Evolutionary conservation across 2,888 invertebrate species (phyloP), one percentile per base, ranked within the genome.

Genomic region (Fabriciana adippe): DNA sequence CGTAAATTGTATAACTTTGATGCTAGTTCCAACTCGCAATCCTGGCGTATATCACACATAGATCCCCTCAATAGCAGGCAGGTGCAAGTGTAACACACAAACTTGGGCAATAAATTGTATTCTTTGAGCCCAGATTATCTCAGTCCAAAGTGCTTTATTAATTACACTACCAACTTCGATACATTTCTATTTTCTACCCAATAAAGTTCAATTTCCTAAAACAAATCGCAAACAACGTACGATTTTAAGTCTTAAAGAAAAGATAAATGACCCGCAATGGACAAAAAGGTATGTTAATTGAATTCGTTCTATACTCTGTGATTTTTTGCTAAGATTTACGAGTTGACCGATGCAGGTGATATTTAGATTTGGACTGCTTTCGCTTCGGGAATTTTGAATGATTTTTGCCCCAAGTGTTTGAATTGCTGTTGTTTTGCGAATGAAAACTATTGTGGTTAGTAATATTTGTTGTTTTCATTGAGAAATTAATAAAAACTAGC

Each of bases 61-160:
- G 56, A 51, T 56, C 56, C 54, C 61, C 54, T 41, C 26, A 59
- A 59, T 26, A 48, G 59, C 59, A 59, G 59, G 59, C 59, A 59
- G 59, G 59, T 59, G 59, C 48, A 59, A 45, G n/a, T 59, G 48
- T 48, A 26, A 48, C 48, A 59, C 57, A 57, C 59, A 65, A 70
- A 65, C 67, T 68, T 67, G 75, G 76, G 76, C 75, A 71, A 72
- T 72, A 72, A 70, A 72, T 72, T 66, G 67, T 70, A 72, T 70
- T 72, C 70, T 64, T 69, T 65, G 60, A 67, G 67, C 68, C 72
- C 72, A 76, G 78, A 75, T 81, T 79, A 82, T 77, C 81, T 75
- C 66, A 72, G 71, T 70, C 75, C 73, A 73, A 63, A 69, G 69
- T 75, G 75, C 72, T 77, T 80, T 81, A 81, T 81, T 81, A 83